Conservation (phyloP, 2,797 vertebrate genomes). For the Halcyon smyrnensis region DNA sequence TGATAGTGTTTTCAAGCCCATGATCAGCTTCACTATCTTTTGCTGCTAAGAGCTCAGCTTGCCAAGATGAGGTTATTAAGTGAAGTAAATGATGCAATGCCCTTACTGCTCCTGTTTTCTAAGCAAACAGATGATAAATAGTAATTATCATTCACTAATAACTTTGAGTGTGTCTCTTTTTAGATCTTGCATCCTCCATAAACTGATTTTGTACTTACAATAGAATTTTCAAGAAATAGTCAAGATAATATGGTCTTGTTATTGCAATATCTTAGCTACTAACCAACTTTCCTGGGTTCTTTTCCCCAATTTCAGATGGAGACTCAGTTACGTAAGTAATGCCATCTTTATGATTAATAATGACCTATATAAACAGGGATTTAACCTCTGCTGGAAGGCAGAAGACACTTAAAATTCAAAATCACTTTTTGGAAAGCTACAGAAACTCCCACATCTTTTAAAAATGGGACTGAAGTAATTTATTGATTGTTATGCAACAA, state of each 20-base stretch:
- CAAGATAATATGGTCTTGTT: background rate
- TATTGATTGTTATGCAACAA: accelerated
- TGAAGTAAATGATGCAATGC: background rate
- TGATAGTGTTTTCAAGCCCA: background rate
- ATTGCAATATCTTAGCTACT: background rate
- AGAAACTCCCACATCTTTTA: background rate
- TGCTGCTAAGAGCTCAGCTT: background rate
- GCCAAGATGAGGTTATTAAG: background rate
- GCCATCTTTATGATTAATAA: background rate
- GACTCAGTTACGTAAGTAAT: background rate
- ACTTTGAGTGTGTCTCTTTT: background rate
- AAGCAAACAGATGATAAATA: slow-evolving; percentile 35
- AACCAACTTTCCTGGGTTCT: background rate
- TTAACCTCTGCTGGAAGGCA: background rate
- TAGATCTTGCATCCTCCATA: background rate
- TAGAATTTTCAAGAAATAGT: background rate
- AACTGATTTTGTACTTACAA: background rate
- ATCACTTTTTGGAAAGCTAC: background rate
- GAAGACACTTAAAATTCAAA: background rate
- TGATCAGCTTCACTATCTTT: background rate
- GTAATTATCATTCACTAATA: slow-evolving; percentile 13
- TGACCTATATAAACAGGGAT: background rate
- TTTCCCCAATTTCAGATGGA: background rate
- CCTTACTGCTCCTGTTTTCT: slow-evolving; percentile 41
- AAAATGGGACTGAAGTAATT: background rate